phyloP scores from a whole-genome alignment of 2,888 invertebrate species.

The Aporophyla nigra region DNA sequence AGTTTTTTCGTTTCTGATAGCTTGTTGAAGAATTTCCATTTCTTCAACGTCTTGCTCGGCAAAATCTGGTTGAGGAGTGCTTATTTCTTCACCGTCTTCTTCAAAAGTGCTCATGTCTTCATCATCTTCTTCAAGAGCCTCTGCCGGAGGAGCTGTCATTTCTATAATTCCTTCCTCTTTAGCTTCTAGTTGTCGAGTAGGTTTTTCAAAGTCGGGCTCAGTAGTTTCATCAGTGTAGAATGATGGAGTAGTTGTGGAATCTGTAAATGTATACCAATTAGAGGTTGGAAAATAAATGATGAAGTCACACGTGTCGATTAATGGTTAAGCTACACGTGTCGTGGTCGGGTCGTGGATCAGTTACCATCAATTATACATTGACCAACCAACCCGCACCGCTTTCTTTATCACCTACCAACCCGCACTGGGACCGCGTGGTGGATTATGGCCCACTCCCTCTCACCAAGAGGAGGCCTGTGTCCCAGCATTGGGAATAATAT shows the following conservation, averaged over 20 bases:
- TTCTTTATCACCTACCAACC: too few relatives aligned
- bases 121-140: not conserved
- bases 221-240: not conserved
- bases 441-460: too few relatives aligned
- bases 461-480: too few relatives aligned
- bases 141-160: not conserved
- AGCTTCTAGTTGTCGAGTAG: not conserved
- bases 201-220: not conserved
- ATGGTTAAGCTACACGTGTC: not conserved
- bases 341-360: not conserved
- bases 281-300: not conserved
- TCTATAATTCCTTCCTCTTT: not conserved
- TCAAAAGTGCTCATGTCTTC: not conserved
- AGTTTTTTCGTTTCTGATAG: not conserved
- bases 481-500: too few relatives aligned
- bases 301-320: not conserved
- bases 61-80: not conserved
- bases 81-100: not conserved
- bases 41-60: not conserved
- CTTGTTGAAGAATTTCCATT: not conserved
- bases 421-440: too few relatives aligned
- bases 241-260: conserved; percentile 27
- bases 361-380: too few relatives aligned
- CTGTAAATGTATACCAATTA: conserved; percentile 28
- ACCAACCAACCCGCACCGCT: too few relatives aligned